Evolutionary conservation across 2,113 vertebrate species (phyloP).

Genomic region (Petrocephalus microphthalmus): DNA sequence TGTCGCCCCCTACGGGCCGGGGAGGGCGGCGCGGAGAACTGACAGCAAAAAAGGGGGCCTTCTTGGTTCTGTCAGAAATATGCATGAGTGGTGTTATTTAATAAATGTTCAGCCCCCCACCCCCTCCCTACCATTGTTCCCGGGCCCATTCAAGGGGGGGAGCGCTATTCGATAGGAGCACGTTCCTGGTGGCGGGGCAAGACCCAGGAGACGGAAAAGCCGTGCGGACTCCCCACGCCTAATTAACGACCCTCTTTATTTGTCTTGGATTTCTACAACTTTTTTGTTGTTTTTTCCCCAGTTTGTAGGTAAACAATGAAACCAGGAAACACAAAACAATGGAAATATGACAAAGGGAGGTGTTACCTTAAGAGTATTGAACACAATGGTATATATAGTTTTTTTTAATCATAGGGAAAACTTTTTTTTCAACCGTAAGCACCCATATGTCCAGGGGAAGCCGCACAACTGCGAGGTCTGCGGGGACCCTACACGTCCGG

Average conservation of each 20-base stretch:
- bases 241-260: conserved; percentile 85
- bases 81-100: conserved; percentile 63
- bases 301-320: conserved; percentile 59
- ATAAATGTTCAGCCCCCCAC: conserved; percentile 64
- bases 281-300: conserved; percentile 34
- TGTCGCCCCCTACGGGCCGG: conserved; percentile 54
- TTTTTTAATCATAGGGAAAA: conserved; percentile 33
- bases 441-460: background rate
- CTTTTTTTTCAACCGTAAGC: conserved; percentile 20
- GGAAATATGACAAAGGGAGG: conserved; percentile 42
- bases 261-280: conserved; percentile 46
- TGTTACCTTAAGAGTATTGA: conserved; percentile 49
- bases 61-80: conserved; percentile 55
- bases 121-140: conserved; percentile 58
- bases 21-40: conserved; percentile 62
- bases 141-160: conserved; percentile 32
- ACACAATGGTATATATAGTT: conserved; percentile 36
- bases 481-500: conserved; percentile 18
- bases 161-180: conserved; percentile 22
- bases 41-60: conserved; percentile 60
- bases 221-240: conserved; percentile 60
- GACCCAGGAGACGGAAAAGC: conserved; percentile 34
- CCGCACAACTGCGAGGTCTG: conserved; percentile 16
- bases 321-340: conserved; percentile 59
- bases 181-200: conserved; percentile 24